Conservation (phyloP, 92 coral and sea anemone genomes). For the Epizoanthus ramosus region DNA sequence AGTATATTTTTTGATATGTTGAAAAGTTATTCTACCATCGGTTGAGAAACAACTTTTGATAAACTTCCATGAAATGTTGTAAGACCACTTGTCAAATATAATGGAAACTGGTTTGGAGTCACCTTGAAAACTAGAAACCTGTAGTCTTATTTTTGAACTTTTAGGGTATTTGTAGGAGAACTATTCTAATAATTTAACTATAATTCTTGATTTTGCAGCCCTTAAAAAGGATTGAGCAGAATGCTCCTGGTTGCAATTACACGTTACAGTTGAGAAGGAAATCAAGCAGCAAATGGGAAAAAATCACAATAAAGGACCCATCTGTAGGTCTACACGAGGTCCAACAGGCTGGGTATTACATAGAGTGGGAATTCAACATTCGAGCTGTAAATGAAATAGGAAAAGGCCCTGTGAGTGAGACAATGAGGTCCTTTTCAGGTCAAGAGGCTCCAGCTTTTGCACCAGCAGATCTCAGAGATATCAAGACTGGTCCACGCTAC, state of each 20-base stretch:
- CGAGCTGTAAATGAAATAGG: constrained; percentile 59
- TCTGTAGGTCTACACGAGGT: constrained; percentile 36
- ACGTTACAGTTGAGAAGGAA: constrained; percentile 24
- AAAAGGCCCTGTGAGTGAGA: constrained; percentile 59
- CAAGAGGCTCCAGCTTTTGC: constrained; percentile 71
- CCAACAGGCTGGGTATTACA: constrained; percentile 76
- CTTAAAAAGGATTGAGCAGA: constrained; percentile 69
- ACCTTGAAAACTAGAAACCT: too few relatives aligned
- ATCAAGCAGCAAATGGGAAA: not conserved
- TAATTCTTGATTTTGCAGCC: constrained; percentile 50
- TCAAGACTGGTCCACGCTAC: constrained; percentile 51
- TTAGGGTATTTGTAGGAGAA: too few relatives aligned
- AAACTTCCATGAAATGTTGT: too few relatives aligned
- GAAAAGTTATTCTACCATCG: too few relatives aligned
- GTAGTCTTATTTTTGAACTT: too few relatives aligned
- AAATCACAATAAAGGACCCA: constrained; percentile 23
- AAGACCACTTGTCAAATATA: too few relatives aligned
- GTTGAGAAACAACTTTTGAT: too few relatives aligned
- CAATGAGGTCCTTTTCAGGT: constrained; percentile 67
- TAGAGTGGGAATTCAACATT: constrained; percentile 76
- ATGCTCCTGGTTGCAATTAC: constrained; percentile 67
- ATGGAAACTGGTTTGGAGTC: too few relatives aligned
- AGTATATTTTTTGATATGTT: too few relatives aligned
- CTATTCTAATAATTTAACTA: too few relatives aligned
- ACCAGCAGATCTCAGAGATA: constrained; percentile 52